A percentile compares a stretch with the other conserved stretches of the same genome.
These are phyloP conservation scores for Pseudachorutes palmiensis DNA, from an alignment of 1,140 invertebrate species.

Conservation along the genomic window DNA sequence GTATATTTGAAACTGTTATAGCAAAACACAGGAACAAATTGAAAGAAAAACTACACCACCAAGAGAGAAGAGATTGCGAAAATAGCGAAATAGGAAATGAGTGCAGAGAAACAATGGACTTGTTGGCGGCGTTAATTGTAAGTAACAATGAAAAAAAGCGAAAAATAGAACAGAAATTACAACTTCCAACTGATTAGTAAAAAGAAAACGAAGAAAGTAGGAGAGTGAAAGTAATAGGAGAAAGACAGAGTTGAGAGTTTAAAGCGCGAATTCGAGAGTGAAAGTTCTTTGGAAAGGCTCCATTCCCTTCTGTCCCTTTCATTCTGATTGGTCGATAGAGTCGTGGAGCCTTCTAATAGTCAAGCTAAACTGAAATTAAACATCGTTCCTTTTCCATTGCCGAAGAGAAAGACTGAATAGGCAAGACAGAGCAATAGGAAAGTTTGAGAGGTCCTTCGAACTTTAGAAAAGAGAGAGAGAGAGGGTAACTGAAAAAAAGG, in stretches of 20 bases:
- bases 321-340: not conserved
- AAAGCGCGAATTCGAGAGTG: not conserved
- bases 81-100: slow-evolving; percentile 4
- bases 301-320: slow-evolving; percentile 4
- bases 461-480: slow-evolving; percentile 22
- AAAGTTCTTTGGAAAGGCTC: too few relatives aligned
- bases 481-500: not conserved
- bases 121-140: too few relatives aligned
- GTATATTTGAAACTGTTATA: too few relatives aligned
- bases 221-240: slow-evolving; percentile 4
- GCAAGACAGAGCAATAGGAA: slow-evolving; percentile 45
- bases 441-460: slow-evolving; percentile 63
- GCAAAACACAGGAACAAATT: too few relatives aligned
- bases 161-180: too few relatives aligned
- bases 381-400: slow-evolving; percentile 13
- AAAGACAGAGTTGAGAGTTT: not conserved
- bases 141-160: too few relatives aligned
- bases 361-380: slow-evolving; percentile 14
- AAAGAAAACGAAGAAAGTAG: too few relatives aligned
- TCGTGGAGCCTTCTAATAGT: not conserved
- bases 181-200: too few relatives aligned
- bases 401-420: slow-evolving; percentile 24
- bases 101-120: too few relatives aligned
- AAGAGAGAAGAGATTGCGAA: too few relatives aligned
- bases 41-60: too few relatives aligned